These are phyloP conservation scores for Caenorhabditis panamensis DNA, from an alignment of 2,888 invertebrate species.

Conservation along the genomic window DNA sequence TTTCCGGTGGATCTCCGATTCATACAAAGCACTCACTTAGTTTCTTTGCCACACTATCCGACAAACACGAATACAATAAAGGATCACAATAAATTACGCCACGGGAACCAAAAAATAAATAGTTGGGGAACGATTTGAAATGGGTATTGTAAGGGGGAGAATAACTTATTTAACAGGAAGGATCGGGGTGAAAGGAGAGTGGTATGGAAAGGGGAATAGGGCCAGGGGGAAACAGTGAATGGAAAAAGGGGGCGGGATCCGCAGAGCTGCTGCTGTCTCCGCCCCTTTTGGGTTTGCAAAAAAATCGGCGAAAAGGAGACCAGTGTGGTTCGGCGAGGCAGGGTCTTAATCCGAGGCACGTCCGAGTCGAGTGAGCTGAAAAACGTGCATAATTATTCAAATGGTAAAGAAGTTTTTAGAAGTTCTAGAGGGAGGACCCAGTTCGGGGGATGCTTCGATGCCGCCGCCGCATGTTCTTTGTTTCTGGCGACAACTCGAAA, in stretches of 20 bases:
- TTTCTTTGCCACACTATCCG: slow-evolving; percentile 14
- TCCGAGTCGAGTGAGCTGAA: slow-evolving; percentile 71
- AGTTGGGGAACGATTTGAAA: background rate
- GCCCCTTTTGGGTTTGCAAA: slow-evolving; percentile 38
- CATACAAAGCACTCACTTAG: slow-evolving; percentile 37
- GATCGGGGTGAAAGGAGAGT: slow-evolving; percentile 24
- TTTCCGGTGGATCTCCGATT: slow-evolving; percentile 58
- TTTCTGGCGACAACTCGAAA: slow-evolving; percentile 23
- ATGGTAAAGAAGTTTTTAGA: slow-evolving; percentile 9
- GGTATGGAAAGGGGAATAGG: slow-evolving; percentile 27
- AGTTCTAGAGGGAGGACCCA: background rate
- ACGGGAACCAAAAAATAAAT: slow-evolving; percentile 18
- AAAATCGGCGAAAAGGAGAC: slow-evolving; percentile 18
- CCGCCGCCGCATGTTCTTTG: slow-evolving; percentile 38
- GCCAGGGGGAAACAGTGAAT: slow-evolving; percentile 37
- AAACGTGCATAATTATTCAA: slow-evolving; percentile 59
- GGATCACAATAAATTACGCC: slow-evolving; percentile 55
- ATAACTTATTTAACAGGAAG: slow-evolving; percentile 14
- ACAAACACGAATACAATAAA: slow-evolving; percentile 43
- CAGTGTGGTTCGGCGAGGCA: slow-evolving; percentile 34
- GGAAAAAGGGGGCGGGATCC: slow-evolving; percentile 23
- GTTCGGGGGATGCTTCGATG: background rate
- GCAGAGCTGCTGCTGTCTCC: slow-evolving; percentile 36
- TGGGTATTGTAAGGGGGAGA: background rate
- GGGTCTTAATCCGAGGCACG: slow-evolving; percentile 63